These are phyloP conservation scores for Bettongia penicillata DNA, from an alignment of 2,113 vertebrate genomes.

Conservation along the genomic window DNA sequence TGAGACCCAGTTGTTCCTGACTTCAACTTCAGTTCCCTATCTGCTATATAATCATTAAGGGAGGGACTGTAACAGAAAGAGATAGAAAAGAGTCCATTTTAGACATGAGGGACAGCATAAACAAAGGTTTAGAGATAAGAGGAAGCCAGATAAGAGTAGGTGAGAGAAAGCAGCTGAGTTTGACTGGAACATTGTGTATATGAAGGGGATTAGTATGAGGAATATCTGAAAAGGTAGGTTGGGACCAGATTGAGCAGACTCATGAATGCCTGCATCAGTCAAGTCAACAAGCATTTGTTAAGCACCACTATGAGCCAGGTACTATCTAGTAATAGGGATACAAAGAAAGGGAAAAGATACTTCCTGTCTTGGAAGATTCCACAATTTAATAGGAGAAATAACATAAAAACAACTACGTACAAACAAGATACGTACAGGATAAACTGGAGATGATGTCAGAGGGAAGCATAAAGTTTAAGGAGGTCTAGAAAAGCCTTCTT, in stretches of 20 bases:
- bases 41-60: neutral
- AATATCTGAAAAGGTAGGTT: neutral
- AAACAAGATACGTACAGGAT: neutral
- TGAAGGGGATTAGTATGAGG: neutral
- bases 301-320: neutral
- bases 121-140: neutral
- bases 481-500: neutral
- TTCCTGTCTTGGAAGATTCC: neutral
- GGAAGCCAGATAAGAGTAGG: neutral
- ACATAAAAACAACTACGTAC: neutral
- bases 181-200: neutral
- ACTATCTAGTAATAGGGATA: neutral
- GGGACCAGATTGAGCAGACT: neutral
- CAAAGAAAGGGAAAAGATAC: neutral
- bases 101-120: neutral
- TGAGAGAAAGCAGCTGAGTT: neutral
- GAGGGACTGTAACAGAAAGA: neutral
- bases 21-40: neutral
- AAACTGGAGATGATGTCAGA: neutral
- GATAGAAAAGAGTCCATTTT: neutral
- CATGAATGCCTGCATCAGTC: neutral
- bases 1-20: neutral
- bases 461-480: neutral
- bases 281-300: neutral
- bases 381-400: neutral